These are phyloP conservation scores for Lamproptera curius DNA, from an alignment of 2,888 invertebrate species.

Conservation along the genomic window DNA sequence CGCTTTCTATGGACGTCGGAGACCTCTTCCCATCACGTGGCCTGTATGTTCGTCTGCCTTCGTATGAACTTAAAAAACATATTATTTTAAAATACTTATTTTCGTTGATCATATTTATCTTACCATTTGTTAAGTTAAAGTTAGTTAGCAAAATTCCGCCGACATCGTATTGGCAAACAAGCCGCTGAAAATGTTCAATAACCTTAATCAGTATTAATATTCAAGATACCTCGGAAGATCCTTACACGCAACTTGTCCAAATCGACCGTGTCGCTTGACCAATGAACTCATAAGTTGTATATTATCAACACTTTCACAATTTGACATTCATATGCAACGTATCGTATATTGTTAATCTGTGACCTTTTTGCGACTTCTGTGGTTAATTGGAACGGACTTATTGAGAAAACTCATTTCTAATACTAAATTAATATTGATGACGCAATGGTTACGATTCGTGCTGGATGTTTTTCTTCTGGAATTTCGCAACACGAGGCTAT, in stretches of 20 bases:
- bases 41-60: too few relatives aligned
- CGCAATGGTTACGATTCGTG: constrained; percentile 10
- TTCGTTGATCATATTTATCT: too few relatives aligned
- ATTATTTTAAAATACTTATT: too few relatives aligned
- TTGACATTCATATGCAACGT: background rate
- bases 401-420: constrained; percentile 13
- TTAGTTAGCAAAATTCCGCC: too few relatives aligned
- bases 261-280: background rate
- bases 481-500: constrained; percentile 4
- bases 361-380: constrained; percentile 11
- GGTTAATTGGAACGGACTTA: constrained; percentile 20
- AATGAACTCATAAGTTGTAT: background rate
- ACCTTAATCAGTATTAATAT: too few relatives aligned
- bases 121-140: too few relatives aligned
- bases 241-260: background rate
- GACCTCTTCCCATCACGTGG: too few relatives aligned
- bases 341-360: constrained; percentile 13
- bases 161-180: too few relatives aligned
- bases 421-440: constrained; percentile 17
- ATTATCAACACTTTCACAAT: background rate
- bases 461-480: constrained; percentile 4
- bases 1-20: too few relatives aligned
- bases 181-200: too few relatives aligned
- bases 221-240: too few relatives aligned
- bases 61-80: too few relatives aligned